These are phyloP conservation scores for Rotaria socialis DNA, from an alignment of 2,888 invertebrate genomes.

Conservation along the genomic window DNA sequence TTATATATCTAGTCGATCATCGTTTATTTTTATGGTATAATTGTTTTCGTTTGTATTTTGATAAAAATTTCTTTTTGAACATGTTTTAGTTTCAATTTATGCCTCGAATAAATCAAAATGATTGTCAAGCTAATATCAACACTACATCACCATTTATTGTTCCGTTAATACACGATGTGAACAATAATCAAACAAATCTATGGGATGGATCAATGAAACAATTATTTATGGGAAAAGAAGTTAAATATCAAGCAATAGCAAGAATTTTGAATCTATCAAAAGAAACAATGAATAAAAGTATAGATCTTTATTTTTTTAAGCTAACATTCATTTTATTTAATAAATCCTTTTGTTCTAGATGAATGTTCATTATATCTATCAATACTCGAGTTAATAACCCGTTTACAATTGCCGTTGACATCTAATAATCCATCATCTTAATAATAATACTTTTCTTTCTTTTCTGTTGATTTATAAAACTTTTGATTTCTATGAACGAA, in stretches of 20 bases:
- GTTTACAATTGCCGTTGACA: background rate
- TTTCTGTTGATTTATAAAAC: background rate
- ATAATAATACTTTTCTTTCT: background rate
- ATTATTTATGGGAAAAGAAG: background rate
- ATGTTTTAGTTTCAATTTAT: constrained; percentile 10
- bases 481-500: background rate
- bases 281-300: background rate
- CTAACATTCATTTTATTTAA: background rate
- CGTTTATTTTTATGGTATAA: background rate
- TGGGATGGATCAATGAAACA: constrained; percentile 1
- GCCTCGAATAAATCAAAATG: background rate
- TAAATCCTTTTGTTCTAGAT: background rate
- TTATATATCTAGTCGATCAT: background rate
- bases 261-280: background rate
- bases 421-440: background rate
- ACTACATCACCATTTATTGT: background rate
- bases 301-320: background rate
- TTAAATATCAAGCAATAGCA: background rate
- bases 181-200: background rate
- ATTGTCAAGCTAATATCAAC: background rate
- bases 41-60: background rate
- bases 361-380: constrained; percentile 34
- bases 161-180: background rate
- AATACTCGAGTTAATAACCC: background rate
- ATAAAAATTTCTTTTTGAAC: background rate